phyloP scores from a whole-genome alignment of 2,888 invertebrate genomes.

The Drosophila nr. perissopoda region DNA sequence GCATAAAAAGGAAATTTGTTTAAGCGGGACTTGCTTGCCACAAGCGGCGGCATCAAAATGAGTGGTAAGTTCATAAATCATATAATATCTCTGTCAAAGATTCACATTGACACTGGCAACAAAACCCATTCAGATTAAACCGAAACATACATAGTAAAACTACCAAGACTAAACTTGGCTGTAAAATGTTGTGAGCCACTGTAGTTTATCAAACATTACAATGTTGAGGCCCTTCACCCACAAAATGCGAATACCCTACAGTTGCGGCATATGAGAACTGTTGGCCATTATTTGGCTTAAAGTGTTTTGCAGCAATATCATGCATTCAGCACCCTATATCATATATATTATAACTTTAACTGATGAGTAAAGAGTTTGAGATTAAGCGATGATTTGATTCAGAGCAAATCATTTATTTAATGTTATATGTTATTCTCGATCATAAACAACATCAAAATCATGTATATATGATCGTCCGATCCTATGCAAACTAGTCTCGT shows the following conservation, averaged over 20 bases:
- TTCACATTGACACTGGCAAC: not conserved
- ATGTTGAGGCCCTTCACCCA: constrained; percentile 15
- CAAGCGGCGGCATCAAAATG: constrained; percentile 74
- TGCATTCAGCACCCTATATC: not conserved
- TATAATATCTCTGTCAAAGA: not conserved
- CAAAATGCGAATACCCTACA: constrained; percentile 17
- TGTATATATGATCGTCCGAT: not conserved
- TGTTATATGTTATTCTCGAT: not conserved
- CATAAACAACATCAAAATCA: not conserved
- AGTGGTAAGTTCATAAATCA: constrained; percentile 65
- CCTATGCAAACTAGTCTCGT: not conserved
- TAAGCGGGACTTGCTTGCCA: constrained; percentile 66
- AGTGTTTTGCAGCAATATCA: not conserved
- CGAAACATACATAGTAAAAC: not conserved
- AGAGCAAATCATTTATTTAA: not conserved
- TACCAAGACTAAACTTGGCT: not conserved
- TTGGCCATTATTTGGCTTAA: not conserved
- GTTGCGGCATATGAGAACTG: not conserved
- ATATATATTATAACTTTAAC: not conserved
- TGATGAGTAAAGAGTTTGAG: not conserved
- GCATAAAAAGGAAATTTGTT: constrained; percentile 40
- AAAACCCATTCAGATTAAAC: not conserved
- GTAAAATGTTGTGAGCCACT: not conserved
- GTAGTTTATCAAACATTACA: not conserved
- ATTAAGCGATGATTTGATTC: not conserved